Evolutionary conservation across 1,140 invertebrate genomes (phyloP).

Genomic region (Nymphalis io): DNA sequence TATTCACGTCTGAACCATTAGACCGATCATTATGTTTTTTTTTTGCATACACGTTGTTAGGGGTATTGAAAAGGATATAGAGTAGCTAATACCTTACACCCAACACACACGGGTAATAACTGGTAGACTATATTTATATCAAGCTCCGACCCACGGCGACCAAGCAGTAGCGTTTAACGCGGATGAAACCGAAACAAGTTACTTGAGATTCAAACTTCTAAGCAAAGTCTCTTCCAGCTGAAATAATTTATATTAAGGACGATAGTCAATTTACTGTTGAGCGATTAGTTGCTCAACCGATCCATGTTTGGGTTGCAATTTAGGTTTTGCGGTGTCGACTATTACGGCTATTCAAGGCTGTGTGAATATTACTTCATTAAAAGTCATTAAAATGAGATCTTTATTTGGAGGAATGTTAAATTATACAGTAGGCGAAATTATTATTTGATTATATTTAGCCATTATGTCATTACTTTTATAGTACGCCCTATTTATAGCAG

Average conservation of each 20-base stretch:
- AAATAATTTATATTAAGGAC: conserved; percentile 25
- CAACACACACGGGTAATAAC: no score
- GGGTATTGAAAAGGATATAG: no score
- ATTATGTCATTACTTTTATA: not conserved
- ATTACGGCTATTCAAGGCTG: conserved; percentile 43
- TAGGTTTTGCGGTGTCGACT: conserved; percentile 40
- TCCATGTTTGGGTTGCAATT: conserved; percentile 49
- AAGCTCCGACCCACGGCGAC: no score
- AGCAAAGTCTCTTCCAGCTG: conserved; percentile 19
- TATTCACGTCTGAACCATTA: no score
- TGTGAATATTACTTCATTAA: conserved; percentile 26
- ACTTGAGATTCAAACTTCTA: not conserved
- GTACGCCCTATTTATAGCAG: no score
- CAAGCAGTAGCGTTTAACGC: no score
- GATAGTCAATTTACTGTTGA: conserved; percentile 38
- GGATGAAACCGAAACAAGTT: no score
- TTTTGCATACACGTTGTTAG: no score
- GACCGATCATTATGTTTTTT: no score
- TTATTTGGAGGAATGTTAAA: not conserved
- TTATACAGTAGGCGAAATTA: not conserved
- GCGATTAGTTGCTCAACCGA: conserved; percentile 52
- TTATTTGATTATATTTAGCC: not conserved
- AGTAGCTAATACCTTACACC: no score
- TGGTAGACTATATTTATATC: no score
- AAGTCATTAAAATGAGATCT: conserved; percentile 16